A percentile compares a stretch with the other conserved stretches of the same genome.
These are phyloP conservation scores for Aphidius ervi DNA, from an alignment of 1,140 invertebrate species.

Conservation along the genomic window DNA sequence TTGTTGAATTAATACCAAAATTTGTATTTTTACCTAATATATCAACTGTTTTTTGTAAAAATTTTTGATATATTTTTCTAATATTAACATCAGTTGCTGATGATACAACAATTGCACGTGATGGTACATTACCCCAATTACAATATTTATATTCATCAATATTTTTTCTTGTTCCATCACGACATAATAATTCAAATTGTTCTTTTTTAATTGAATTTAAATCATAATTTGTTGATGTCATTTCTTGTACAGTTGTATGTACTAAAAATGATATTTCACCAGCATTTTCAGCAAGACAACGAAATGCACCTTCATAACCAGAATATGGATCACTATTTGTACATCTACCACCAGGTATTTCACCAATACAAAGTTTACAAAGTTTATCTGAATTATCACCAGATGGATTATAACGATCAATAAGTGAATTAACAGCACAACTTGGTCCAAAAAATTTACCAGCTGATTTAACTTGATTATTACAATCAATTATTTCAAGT, in stretches of 20 bases:
- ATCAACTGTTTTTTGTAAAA: conserved; percentile 55
- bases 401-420: conserved; percentile 91
- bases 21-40: conserved; percentile 42
- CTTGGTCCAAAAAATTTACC: conserved; percentile 85
- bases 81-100: conserved; percentile 66
- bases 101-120: conserved; percentile 82
- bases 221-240: conserved; percentile 58
- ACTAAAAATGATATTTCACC: conserved; percentile 92
- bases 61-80: conserved; percentile 57
- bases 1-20: conserved; percentile 14
- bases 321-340: conserved; percentile 84
- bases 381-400: conserved; percentile 78
- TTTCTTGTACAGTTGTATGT: conserved; percentile 77
- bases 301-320: conserved; percentile 85
- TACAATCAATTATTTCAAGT: conserved; percentile 85
- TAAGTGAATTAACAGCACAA: conserved; percentile 88
- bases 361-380: conserved; percentile 81
- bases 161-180: conserved; percentile 68
- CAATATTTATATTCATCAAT: conserved; percentile 75
- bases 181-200: conserved; percentile 82
- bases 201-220: conserved; percentile 59
- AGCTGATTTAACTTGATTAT: conserved; percentile 93
- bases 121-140: conserved; percentile 82
- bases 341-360: conserved; percentile 72
- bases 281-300: conserved; percentile 72